phyloP scores from a whole-genome alignment of 2,113 vertebrate species.

The Microcebus tavaratra region DNA sequence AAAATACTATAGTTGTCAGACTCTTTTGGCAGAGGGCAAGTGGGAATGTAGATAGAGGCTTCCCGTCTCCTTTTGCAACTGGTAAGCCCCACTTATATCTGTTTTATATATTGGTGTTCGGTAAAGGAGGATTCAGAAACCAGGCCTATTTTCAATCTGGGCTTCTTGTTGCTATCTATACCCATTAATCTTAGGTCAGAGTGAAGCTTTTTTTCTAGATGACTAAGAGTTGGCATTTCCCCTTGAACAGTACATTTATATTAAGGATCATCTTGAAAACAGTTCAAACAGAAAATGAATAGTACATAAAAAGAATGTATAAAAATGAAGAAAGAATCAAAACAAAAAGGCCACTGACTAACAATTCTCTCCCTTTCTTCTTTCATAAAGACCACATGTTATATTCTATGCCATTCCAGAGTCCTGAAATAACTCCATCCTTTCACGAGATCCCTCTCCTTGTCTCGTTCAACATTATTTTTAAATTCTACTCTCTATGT shows the following conservation, averaged over 20 bases:
- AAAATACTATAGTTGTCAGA: background rate
- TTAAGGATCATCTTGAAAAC: constrained; percentile 50
- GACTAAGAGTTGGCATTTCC: constrained; percentile 65
- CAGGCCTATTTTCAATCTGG: constrained; percentile 47
- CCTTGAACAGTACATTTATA: constrained; percentile 60
- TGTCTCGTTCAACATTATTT: background rate
- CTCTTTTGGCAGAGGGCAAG: background rate
- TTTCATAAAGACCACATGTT: background rate
- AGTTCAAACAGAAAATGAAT: constrained; percentile 48
- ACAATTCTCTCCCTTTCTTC: background rate
- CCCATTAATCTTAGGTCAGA: constrained; percentile 59
- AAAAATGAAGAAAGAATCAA: constrained; percentile 38
- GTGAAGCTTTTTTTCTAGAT: constrained; percentile 45
- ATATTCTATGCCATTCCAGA: background rate
- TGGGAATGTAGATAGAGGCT: background rate
- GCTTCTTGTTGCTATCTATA: constrained; percentile 59
- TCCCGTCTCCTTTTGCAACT: background rate
- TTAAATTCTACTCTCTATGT: background rate
- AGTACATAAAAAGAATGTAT: background rate
- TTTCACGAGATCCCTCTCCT: background rate
- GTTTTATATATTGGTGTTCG: background rate
- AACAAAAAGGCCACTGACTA: constrained; percentile 17
- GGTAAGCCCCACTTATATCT: background rate
- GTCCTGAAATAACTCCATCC: background rate
- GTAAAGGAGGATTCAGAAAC: background rate